Base-by-base conservation (phyloP, 2,888 invertebrate species). In the Schizotus pectinicornis region DNA sequence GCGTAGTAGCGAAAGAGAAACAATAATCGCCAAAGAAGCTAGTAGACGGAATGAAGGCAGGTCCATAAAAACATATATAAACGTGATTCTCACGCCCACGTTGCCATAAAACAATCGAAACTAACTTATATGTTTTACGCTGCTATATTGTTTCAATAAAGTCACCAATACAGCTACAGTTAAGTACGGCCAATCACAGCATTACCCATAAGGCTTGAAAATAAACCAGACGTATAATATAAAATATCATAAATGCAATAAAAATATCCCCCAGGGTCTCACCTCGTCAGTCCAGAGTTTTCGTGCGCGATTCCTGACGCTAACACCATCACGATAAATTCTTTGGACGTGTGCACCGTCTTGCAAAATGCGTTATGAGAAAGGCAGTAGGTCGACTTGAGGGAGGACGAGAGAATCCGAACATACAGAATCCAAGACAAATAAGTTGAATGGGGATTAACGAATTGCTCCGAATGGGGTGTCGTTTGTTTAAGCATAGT, bases 211-310 rank as follows among this genome's bases (percentile, higher is more conserved):
- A 61, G 62, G 61, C 47, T 60, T 52, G 67, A 62, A 59, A 63
- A 65, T 67, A 67, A 67, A 67, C 59, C 64, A 67, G 64, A 63
- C 63, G 65, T 64, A 64, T 63, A 63, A 66, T 63, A 66, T 61
- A 59, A 61, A 63, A 59, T 63, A 62, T 66, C 63, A 66, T 67
- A 67, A 67, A 67, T 59, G 62, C 63, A 62, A 67, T 67, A 67
- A 66, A 67, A 64, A 64, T 64, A 63, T 62, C 60, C 65, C 58
- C 59, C 51, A 61, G 54, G 58, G 62, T 52, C 56, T 56, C 38
- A 38, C 39, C 34, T 48, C 43, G 52, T 35, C 48, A 39, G 55
- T 39, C 53, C 56, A 51, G 55, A 58, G 49, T 47, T 54, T 45
- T 57, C 47, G 45, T 46, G 43, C 32, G 32, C 12, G 14, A 34